Evolutionary conservation across 2,113 vertebrate species (phyloP).

Genomic region (Leptodactylus fuscus): DNA sequence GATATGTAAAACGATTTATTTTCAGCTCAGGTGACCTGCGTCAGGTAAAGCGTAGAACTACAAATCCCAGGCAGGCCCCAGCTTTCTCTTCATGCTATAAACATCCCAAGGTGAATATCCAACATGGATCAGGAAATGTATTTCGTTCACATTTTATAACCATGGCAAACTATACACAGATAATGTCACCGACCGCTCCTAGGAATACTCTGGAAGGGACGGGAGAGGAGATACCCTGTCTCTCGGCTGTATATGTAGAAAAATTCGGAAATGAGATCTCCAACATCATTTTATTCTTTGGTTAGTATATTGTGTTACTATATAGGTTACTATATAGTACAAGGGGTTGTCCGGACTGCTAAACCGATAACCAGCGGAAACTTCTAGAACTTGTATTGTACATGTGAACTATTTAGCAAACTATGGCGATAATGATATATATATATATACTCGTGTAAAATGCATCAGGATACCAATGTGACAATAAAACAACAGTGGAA

Average conservation of each 20-base stretch:
- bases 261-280: neutral
- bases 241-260: neutral
- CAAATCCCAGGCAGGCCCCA: neutral
- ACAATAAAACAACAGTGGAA: neutral
- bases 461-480: neutral
- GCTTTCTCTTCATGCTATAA: neutral
- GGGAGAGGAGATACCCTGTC: slow-evolving; percentile 9
- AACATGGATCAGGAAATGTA: slow-evolving; percentile 7
- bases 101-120: neutral
- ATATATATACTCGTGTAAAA: neutral
- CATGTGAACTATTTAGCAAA: neutral
- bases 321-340: neutral
- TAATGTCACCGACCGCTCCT: neutral
- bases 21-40: neutral
- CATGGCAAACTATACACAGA: neutral
- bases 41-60: neutral
- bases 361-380: neutral
- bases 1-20: neutral
- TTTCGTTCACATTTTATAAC: neutral
- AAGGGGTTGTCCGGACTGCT: neutral
- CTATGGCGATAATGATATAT: neutral
- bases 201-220: neutral
- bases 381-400: neutral
- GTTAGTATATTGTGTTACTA: neutral
- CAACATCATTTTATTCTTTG: slow-evolving; percentile 19